Conservation (phyloP, 2,888 invertebrate genomes). For the Archaeoteleia sp. region DNA sequence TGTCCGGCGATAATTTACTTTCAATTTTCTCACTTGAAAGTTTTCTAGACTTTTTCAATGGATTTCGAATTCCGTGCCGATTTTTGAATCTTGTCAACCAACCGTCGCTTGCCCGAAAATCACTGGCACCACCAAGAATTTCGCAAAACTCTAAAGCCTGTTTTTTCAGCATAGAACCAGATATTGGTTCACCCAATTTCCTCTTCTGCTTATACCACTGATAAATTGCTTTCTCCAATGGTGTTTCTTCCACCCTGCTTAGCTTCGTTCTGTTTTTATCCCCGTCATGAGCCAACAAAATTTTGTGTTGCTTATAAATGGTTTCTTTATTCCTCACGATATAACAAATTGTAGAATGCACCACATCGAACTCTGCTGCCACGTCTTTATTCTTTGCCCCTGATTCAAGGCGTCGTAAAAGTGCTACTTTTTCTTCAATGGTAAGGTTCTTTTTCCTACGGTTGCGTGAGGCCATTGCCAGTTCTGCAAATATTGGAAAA, state of each 20-base stretch:
- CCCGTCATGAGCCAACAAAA: conserved; percentile 4
- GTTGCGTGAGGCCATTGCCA: background rate
- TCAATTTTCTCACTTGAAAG: conserved; percentile 13
- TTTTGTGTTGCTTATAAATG: conserved; percentile 4
- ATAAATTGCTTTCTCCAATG: conserved; percentile 9
- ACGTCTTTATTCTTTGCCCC: conserved; percentile 12
- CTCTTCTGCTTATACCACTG: conserved; percentile 20
- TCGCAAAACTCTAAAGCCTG: conserved; percentile 14
- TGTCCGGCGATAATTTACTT: conserved; percentile 4
- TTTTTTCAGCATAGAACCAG: conserved; percentile 11
- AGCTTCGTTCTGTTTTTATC: conserved; percentile 5
- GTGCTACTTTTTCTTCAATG: conserved; percentile 5
- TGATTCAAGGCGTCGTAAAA: conserved; percentile 7
- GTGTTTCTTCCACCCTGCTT: conserved; percentile 3
- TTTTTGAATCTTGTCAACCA: conserved; percentile 44
- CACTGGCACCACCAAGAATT: background rate
- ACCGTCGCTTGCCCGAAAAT: conserved; percentile 34
- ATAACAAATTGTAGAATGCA: conserved; percentile 4
- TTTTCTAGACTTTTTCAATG: conserved; percentile 24
- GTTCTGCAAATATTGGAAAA: too few relatives aligned
- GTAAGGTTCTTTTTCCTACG: conserved; percentile 1
- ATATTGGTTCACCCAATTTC: conserved; percentile 9
- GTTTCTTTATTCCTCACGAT: conserved; percentile 4
- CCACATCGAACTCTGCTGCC: conserved; percentile 1
- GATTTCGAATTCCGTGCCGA: conserved; percentile 39